Conservation (phyloP, 1,140 invertebrate genomes). For the Pygmarrhopalites habei region DNA sequence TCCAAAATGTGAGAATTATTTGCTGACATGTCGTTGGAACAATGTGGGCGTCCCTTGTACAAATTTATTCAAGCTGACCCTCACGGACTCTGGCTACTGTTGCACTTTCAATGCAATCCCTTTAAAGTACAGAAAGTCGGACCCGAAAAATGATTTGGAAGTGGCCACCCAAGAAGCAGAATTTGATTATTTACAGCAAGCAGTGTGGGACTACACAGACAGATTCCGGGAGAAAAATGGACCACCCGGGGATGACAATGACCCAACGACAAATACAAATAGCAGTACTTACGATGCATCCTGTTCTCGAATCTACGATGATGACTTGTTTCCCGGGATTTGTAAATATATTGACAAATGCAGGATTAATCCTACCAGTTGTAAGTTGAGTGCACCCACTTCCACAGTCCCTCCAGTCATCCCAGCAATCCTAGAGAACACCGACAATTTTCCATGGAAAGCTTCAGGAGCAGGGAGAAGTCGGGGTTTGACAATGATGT, state of each 20-base stretch:
- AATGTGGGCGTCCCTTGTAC: constrained; percentile 17
- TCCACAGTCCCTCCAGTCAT: neutral
- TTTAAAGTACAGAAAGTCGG: constrained; percentile 5
- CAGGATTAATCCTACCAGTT: constrained; percentile 25
- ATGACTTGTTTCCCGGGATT: constrained; percentile 30
- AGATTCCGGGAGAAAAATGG: constrained; percentile 8
- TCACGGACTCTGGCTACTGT: constrained; percentile 37
- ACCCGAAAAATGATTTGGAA: constrained; percentile 17
- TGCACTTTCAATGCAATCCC: constrained; percentile 35
- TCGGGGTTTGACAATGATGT: constrained; percentile 37
- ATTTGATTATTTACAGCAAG: constrained; percentile 32
- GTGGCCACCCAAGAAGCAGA: constrained; percentile 32
- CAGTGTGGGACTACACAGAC: constrained; percentile 33
- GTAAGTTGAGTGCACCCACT: constrained; percentile 8
- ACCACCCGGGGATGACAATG: neutral
- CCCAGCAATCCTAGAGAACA: neutral
- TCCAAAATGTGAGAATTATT: constrained; percentile 37
- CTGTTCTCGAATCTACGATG: constrained; percentile 27
- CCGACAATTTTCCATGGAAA: constrained; percentile 20
- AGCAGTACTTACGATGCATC: constrained; percentile 15
- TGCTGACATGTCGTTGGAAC: constrained; percentile 30
- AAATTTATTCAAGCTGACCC: constrained; percentile 29
- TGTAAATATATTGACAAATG: constrained; percentile 29
- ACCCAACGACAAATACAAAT: neutral
- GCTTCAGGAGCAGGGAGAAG: constrained; percentile 38